These are phyloP conservation scores for Bruchidius siliquastri DNA, from an alignment of 2,888 invertebrate species.

Conservation along the genomic window DNA sequence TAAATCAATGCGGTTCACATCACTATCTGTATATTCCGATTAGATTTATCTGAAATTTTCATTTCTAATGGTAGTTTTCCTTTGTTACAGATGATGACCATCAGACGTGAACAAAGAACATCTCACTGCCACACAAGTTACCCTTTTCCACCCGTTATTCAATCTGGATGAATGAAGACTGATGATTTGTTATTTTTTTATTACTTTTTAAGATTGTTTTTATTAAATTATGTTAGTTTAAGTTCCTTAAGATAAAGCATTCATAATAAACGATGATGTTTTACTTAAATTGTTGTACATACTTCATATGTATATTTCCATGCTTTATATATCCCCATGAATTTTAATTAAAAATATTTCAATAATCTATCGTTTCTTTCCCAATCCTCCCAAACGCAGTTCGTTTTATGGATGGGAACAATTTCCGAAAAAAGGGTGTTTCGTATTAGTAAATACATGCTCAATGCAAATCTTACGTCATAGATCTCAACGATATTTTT, in stretches of 20 bases:
- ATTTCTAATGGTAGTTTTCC: conserved; percentile 17
- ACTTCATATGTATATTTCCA: conserved; percentile 17
- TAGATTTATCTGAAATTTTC: conserved; percentile 17
- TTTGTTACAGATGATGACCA: conserved; percentile 38
- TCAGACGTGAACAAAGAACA: conserved; percentile 24
- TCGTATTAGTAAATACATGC: no score
- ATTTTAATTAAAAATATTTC: conserved; percentile 27
- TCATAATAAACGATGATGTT: conserved; percentile 13
- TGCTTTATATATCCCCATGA: conserved; percentile 25
- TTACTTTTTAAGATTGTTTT: conserved; percentile 43
- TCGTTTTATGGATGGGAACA: no score
- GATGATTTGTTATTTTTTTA: conserved; percentile 48
- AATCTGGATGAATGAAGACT: conserved; percentile 47
- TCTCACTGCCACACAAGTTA: conserved; percentile 49
- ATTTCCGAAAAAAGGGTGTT: no score
- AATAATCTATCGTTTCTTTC: neutral
- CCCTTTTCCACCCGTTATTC: conserved; percentile 37
- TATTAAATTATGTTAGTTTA: conserved; percentile 49
- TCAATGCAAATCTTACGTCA: no score
- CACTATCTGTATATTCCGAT: no score
- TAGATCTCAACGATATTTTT: no score
- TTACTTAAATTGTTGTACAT: conserved; percentile 13
- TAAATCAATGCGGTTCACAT: no score
- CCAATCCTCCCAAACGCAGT: neutral
- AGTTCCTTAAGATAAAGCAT: conserved; percentile 39